Evolutionary conservation across 2,797 vertebrate genomes (phyloP).

Genomic region (Galaxias olidus): DNA sequence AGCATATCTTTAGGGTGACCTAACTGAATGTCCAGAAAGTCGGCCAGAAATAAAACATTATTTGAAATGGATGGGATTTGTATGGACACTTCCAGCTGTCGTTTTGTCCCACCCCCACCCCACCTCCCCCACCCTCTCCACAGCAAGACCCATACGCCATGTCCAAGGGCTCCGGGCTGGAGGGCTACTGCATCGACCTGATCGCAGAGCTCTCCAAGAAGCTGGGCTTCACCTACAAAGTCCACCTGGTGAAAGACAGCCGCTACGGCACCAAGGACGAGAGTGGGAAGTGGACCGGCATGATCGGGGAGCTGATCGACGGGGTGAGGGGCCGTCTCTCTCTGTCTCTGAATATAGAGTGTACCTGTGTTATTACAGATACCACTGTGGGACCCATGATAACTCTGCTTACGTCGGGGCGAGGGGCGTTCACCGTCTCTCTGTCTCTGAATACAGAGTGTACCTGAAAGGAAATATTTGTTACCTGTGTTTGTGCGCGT

Average conservation of each 20-base stretch:
- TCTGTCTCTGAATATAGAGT: neutral
- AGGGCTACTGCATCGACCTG: conserved; percentile 87
- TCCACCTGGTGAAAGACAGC: conserved; percentile 81
- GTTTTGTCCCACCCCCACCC: too few relatives aligned
- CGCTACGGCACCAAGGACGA: conserved; percentile 71
- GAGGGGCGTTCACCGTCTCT: conserved; percentile 29
- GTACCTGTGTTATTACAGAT: neutral
- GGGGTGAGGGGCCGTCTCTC: conserved; percentile 75
- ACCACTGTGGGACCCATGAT: too few relatives aligned
- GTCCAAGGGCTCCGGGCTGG: conserved; percentile 70
- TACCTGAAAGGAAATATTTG: too few relatives aligned
- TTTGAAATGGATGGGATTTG: neutral
- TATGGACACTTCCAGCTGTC: neutral
- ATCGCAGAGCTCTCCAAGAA: conserved; percentile 73
- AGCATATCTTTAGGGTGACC: too few relatives aligned
- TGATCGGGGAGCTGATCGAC: conserved; percentile 84
- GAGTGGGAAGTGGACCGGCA: conserved; percentile 80
- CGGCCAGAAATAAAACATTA: neutral
- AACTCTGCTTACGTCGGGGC: too few relatives aligned
- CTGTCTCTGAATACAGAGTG: too few relatives aligned
- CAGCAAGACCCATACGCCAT: conserved; percentile 85
- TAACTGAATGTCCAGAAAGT: too few relatives aligned
- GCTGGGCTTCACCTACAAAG: conserved; percentile 77
- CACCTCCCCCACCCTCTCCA: neutral
- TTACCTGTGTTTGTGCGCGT: too few relatives aligned